Evolutionary conservation across 92 coral and sea anemone genomes (phyloP).

Genomic region (Parazoanthus darwini): DNA sequence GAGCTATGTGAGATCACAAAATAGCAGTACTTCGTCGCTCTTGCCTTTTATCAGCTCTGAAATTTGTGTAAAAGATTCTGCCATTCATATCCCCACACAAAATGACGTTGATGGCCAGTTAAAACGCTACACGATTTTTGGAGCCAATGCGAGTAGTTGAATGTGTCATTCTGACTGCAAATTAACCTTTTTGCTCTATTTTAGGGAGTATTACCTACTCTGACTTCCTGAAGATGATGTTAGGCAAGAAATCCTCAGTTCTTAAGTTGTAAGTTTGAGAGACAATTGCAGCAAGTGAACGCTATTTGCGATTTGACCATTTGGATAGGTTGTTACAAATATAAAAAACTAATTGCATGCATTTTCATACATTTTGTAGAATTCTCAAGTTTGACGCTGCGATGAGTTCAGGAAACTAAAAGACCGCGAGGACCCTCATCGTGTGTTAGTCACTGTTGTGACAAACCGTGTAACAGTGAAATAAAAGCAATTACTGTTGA

Average conservation of each 20-base stretch:
- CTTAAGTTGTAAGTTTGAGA: constrained; percentile 77
- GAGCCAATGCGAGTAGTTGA: too few relatives aligned
- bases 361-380: constrained; percentile 40
- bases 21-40: too few relatives aligned
- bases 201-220: constrained; percentile 82
- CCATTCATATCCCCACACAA: too few relatives aligned
- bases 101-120: too few relatives aligned
- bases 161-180: neutral
- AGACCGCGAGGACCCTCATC: constrained; percentile 72
- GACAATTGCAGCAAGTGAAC: too few relatives aligned
- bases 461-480: too few relatives aligned
- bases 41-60: too few relatives aligned
- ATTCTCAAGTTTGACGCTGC: constrained; percentile 89
- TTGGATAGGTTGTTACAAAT: neutral
- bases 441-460: too few relatives aligned
- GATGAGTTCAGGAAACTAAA: constrained; percentile 63
- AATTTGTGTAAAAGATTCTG: too few relatives aligned
- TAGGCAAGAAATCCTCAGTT: constrained; percentile 91
- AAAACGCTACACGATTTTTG: too few relatives aligned
- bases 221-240: constrained; percentile 94
- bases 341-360: neutral
- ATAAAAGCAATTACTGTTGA: too few relatives aligned
- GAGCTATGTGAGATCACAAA: too few relatives aligned
- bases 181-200: neutral
- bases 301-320: neutral